Percentiles rank a stretch among this genome's conserved stretches.
phyloP scores from a whole-genome alignment of 2,888 invertebrate genomes.

The Conistra vaccinii region DNA sequence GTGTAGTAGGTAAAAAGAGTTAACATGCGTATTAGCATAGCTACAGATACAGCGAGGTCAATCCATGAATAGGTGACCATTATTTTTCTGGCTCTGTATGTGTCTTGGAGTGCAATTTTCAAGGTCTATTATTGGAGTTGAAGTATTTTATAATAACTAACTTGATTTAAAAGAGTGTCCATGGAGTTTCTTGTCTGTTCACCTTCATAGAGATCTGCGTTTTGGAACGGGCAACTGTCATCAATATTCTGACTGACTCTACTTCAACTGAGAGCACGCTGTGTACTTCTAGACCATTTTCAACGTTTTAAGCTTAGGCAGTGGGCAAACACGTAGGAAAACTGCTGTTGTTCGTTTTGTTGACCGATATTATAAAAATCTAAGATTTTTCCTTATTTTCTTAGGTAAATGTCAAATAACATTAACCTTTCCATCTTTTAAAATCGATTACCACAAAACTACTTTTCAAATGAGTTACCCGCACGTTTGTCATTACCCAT shows the following conservation, averaged over 20 bases:
- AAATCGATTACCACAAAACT: neutral
- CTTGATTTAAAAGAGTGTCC: neutral
- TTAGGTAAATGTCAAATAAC: neutral
- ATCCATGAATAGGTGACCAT: neutral
- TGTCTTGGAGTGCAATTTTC: neutral
- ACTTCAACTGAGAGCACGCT: neutral
- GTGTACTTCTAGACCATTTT: neutral
- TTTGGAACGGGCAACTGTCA: neutral
- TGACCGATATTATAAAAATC: neutral
- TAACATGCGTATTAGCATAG: neutral
- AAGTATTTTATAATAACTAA: neutral
- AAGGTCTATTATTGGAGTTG: neutral
- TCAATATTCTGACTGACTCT: neutral
- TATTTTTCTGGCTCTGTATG: neutral
- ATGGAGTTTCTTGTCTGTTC: neutral
- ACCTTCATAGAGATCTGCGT: neutral
- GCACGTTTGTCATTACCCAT: neutral
- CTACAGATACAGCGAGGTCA: neutral
- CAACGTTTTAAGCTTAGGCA: neutral
- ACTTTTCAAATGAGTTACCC: neutral
- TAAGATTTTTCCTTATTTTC: neutral
- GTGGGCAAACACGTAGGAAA: neutral
- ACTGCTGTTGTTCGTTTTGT: no score
- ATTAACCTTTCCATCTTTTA: neutral
- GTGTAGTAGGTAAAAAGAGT: neutral